Conservation (phyloP, 2,797 vertebrate genomes). For the Syndactyla subalaris region DNA sequence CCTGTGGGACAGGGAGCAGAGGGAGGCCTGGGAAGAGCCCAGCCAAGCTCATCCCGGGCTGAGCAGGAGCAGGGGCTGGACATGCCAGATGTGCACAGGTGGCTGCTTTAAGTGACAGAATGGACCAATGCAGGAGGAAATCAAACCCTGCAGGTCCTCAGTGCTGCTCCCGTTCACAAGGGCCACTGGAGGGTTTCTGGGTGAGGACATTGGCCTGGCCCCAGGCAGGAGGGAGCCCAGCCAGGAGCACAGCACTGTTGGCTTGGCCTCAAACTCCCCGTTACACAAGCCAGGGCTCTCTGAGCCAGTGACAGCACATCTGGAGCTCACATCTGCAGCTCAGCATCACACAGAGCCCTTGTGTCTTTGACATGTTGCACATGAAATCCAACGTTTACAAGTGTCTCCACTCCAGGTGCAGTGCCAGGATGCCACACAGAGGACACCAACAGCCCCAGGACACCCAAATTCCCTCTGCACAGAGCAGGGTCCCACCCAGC, state of each 20-base stretch:
- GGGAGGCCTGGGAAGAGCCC: background rate
- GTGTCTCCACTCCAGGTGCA: background rate
- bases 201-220: background rate
- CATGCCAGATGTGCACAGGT: background rate
- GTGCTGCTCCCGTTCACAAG: background rate
- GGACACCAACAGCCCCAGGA: background rate
- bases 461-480: background rate
- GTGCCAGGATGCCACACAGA: rapidly evolving
- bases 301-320: background rate
- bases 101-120: background rate
- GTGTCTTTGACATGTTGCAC: background rate
- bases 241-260: background rate
- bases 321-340: background rate
- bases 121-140: background rate
- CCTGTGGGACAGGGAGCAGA: background rate
- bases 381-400: background rate
- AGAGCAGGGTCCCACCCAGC: background rate
- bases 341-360: background rate
- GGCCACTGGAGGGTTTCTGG: background rate
- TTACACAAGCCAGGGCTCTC: background rate
- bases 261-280: background rate
- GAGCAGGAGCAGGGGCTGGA: background rate
- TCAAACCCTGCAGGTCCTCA: rapidly evolving
- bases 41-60: background rate
- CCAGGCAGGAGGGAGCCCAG: background rate